These are phyloP conservation scores for Lepidurus arcticus DNA, from an alignment of 1,140 invertebrate genomes.

Conservation along the genomic window DNA sequence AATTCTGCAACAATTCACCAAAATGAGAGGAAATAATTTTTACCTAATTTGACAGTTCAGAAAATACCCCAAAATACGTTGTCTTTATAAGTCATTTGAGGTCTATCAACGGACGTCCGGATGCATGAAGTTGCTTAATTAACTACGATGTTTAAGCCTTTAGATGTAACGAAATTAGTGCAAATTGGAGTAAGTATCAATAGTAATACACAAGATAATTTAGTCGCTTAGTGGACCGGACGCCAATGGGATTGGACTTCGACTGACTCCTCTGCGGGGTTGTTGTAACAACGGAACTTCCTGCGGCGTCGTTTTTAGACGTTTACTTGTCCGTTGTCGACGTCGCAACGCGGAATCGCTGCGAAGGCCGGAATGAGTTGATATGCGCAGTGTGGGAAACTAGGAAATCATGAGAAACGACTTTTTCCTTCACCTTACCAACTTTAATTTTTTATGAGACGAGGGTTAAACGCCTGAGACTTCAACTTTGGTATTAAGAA, in stretches of 20 bases:
- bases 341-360: neutral
- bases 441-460: too few relatives aligned
- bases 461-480: too few relatives aligned
- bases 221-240: neutral
- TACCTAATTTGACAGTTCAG: too few relatives aligned
- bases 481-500: too few relatives aligned
- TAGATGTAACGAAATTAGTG: too few relatives aligned
- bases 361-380: neutral
- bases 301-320: neutral
- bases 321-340: neutral
- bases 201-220: neutral
- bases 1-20: neutral
- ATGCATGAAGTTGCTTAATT: too few relatives aligned
- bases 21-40: too few relatives aligned
- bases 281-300: neutral
- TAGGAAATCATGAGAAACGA: neutral
- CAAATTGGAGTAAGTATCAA: too few relatives aligned
- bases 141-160: too few relatives aligned
- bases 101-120: too few relatives aligned
- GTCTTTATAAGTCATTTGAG: too few relatives aligned
- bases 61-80: too few relatives aligned
- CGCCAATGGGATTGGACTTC: neutral
- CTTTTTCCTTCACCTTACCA: neutral
- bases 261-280: neutral
- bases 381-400: neutral